Conservation (phyloP, 2,888 invertebrate species). For the Drosophila yooni region DNA sequence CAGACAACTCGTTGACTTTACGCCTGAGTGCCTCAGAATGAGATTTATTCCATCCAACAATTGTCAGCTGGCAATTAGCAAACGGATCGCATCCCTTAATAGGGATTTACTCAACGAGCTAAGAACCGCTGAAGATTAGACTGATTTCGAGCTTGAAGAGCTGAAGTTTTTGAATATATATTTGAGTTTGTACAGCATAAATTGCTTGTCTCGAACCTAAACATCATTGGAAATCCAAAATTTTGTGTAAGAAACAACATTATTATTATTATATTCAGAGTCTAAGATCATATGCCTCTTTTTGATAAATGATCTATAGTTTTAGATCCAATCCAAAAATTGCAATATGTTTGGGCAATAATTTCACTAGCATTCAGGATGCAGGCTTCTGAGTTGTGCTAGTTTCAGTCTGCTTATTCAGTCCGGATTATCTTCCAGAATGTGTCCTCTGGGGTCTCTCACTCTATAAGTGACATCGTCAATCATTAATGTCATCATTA, state of each 20-base stretch:
- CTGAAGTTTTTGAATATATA: not conserved
- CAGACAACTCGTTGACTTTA: conserved; percentile 42
- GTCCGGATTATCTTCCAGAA: not conserved
- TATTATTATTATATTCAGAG: not conserved
- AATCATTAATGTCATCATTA: not conserved
- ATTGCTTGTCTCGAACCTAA: too few species aligned
- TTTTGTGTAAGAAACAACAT: not conserved
- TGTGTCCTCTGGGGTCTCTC: not conserved
- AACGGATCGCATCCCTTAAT: conserved; percentile 4
- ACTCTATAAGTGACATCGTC: not conserved
- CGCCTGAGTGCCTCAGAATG: conserved; percentile 33
- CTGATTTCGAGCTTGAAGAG: not conserved
- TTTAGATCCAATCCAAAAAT: too few species aligned
- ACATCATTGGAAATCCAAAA: too few species aligned
- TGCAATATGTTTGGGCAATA: not conserved
- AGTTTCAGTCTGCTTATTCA: not conserved
- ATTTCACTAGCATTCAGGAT: not conserved
- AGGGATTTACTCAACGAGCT: not conserved
- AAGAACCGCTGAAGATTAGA: not conserved
- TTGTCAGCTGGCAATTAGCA: conserved; percentile 9
- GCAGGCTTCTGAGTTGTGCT: not conserved
- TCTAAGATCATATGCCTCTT: not conserved
- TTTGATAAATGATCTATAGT: not conserved
- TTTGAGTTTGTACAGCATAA: not conserved
- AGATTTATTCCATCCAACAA: conserved; percentile 19